Percentiles rank a stretch among this genome's conserved stretches.
These are phyloP conservation scores for Cheilosia grossa DNA, from an alignment of 2,888 invertebrate species.

Conservation along the genomic window DNA sequence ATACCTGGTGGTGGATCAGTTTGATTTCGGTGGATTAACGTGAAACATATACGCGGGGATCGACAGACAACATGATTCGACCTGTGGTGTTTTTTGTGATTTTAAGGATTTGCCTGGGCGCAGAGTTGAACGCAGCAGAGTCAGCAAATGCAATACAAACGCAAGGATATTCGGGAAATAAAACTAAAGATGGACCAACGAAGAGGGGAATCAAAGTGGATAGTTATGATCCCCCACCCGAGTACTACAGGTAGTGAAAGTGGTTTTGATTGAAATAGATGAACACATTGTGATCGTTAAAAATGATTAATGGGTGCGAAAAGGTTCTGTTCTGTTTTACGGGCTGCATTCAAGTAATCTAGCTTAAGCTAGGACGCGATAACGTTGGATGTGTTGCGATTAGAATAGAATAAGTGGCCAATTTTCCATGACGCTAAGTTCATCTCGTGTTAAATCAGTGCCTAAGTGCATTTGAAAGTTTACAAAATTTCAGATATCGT, in stretches of 20 bases:
- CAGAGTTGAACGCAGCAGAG: constrained; percentile 25
- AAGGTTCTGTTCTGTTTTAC: too few relatives aligned
- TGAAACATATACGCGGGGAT: constrained; percentile 18
- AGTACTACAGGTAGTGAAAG: constrained; percentile 79
- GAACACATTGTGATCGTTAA: too few relatives aligned
- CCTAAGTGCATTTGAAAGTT: too few relatives aligned
- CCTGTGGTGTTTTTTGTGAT: constrained; percentile 43
- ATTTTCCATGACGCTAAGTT: too few relatives aligned
- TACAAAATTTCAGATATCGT: too few relatives aligned
- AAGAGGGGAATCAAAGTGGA: constrained; percentile 75
- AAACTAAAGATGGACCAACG: constrained; percentile 66
- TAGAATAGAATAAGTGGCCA: too few relatives aligned
- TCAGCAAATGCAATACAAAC: constrained; percentile 36
- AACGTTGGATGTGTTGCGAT: too few relatives aligned
- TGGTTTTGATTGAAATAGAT: neutral
- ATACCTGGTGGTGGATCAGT: constrained; percentile 45
- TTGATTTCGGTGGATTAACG: constrained; percentile 34
- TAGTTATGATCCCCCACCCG: constrained; percentile 80
- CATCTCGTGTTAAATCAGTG: too few relatives aligned
- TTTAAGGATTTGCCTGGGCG: constrained; percentile 14
- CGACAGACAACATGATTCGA: constrained; percentile 36
- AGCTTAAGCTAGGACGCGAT: too few relatives aligned
- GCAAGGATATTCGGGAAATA: constrained; percentile 42
- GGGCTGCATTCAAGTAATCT: too few relatives aligned
- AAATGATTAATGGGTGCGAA: too few relatives aligned